Evolutionary conservation across 2,888 invertebrate species (phyloP).

Genomic region (Germaria angustata): DNA sequence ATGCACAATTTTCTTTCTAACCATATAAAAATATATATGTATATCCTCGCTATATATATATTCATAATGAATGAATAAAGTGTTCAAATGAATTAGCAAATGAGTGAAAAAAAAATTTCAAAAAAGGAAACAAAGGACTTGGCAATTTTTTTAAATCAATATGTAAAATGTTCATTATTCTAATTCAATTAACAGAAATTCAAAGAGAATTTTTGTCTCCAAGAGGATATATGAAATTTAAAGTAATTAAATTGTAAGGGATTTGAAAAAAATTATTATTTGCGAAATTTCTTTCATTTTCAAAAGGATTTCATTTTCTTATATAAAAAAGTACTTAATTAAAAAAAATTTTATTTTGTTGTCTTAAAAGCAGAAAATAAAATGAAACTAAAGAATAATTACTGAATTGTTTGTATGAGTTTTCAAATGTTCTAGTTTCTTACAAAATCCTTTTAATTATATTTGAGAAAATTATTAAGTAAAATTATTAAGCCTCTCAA

Average conservation of each 20-base stretch:
- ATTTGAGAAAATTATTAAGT: no score
- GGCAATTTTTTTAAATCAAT: background rate
- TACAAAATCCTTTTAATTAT: no score
- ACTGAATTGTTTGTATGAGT: no score
- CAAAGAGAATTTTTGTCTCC: background rate
- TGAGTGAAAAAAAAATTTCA: constrained; percentile 2
- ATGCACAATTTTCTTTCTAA: constrained; percentile 62
- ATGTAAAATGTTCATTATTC: constrained; percentile 8
- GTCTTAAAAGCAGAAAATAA: no score
- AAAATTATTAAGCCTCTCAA: no score
- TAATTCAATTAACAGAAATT: constrained; percentile 14
- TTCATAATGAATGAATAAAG: constrained; percentile 36
- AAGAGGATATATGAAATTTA: background rate
- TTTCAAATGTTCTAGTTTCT: no score
- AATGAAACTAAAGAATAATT: no score
- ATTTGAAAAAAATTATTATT: background rate
- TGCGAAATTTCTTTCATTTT: no score
- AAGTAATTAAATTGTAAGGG: background rate
- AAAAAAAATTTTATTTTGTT: no score
- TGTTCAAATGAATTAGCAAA: constrained; percentile 51
- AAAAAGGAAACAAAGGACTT: constrained; percentile 48
- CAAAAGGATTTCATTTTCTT: no score
- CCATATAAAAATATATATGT: background rate
- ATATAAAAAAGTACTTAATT: no score
- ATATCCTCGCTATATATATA: background rate